Evolutionary conservation across 1,140 invertebrate species (phyloP).

Genomic region (Maconellicoccus hirsutus): DNA sequence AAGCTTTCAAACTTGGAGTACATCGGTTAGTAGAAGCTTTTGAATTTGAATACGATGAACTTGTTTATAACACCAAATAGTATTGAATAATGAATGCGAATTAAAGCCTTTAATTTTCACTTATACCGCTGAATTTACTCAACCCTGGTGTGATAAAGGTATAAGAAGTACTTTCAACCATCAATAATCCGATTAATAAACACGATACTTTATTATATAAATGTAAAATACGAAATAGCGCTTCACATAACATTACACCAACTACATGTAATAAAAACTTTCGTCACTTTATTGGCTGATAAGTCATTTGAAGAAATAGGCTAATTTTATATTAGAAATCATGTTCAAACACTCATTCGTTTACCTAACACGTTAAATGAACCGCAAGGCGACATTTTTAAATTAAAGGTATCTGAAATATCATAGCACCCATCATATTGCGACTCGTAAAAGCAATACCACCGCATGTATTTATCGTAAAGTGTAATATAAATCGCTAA

Average conservation of each 20-base stretch:
- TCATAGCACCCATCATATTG: background rate
- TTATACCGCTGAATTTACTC: background rate
- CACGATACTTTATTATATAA: background rate
- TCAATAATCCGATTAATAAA: background rate
- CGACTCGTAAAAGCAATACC: background rate
- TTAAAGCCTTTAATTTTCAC: background rate
- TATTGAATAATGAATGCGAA: conserved; percentile 10
- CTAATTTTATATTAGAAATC: no score
- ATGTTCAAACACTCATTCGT: no score
- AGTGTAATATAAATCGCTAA: no score
- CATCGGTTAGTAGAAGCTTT: background rate
- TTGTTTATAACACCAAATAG: background rate
- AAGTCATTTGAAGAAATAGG: no score
- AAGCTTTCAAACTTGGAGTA: no score
- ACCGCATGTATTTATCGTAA: background rate
- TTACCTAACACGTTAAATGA: no score
- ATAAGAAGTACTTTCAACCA: background rate
- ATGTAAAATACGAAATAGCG: background rate
- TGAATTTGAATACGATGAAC: background rate
- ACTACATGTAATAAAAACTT: no score
- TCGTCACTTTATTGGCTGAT: no score
- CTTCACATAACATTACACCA: background rate
- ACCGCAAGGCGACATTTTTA: no score
- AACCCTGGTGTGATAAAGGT: background rate
- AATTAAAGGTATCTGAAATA: no score